Evolutionary conservation across 2,888 invertebrate species (phyloP).

Genomic region (Dicycla oo): DNA sequence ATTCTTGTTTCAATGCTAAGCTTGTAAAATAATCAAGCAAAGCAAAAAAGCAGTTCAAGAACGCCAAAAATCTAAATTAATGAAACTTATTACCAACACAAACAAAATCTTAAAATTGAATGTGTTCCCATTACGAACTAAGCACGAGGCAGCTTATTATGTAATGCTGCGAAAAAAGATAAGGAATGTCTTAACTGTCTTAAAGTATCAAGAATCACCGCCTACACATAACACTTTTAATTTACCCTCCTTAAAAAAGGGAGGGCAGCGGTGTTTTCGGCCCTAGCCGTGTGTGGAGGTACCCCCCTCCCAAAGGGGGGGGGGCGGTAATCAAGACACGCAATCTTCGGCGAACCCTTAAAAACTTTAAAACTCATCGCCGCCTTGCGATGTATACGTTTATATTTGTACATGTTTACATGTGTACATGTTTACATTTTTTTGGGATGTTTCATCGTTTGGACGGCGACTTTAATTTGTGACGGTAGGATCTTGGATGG

Average conservation of each 20-base stretch:
- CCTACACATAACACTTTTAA: constrained; percentile 85
- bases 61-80: constrained; percentile 34
- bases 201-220: constrained; percentile 82
- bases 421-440: constrained; percentile 61
- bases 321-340: constrained; percentile 91
- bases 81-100: constrained; percentile 15
- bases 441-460: constrained; percentile 74
- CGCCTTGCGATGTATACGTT: constrained; percentile 77
- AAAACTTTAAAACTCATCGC: constrained; percentile 91
- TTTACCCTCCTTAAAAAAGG: constrained; percentile 91
- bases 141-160: constrained; percentile 33
- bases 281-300: constrained; percentile 80
- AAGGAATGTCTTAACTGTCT: constrained; percentile 74
- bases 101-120: constrained; percentile 37
- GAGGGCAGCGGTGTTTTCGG: constrained; percentile 86
- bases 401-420: constrained; percentile 49
- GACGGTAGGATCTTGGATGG: not conserved
- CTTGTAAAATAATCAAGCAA: not conserved
- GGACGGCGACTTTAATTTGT: constrained; percentile 74
- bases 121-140: constrained; percentile 35
- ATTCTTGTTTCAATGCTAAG: not conserved
- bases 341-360: constrained; percentile 92
- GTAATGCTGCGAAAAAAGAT: constrained; percentile 53
- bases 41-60: not conserved
- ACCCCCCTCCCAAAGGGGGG: constrained; percentile 73